phyloP scores from a whole-genome alignment of 2,113 vertebrate genomes.

The Caretta caretta region DNA sequence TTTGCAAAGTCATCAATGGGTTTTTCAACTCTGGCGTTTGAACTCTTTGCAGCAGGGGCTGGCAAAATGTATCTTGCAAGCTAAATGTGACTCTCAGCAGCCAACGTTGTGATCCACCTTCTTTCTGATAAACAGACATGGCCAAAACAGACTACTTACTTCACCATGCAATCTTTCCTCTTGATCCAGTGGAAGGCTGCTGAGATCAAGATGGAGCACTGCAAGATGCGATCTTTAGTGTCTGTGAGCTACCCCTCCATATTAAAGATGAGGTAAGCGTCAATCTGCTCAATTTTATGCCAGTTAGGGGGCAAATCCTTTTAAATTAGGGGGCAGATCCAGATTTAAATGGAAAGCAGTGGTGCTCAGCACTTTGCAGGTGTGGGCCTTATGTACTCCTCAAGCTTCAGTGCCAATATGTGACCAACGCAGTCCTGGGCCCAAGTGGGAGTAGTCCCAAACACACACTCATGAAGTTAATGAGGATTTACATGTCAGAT shows the following conservation, averaged over 20 bases:
- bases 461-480: not conserved
- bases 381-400: fast-evolving
- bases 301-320: fast-evolving
- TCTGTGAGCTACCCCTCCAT: not conserved
- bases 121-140: fast-evolving
- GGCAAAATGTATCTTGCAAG: not conserved
- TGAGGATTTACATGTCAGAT: not conserved
- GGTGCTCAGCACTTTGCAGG: fast-evolving
- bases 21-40: not conserved
- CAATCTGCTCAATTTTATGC: not conserved
- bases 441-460: fast-evolving
- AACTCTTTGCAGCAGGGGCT: not conserved
- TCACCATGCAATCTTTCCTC: fast-evolving
- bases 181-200: not conserved
- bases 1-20: not conserved
- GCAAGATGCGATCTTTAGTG: not conserved
- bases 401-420: not conserved
- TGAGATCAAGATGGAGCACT: not conserved
- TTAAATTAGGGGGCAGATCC: not conserved
- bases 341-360: not conserved
- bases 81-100: not conserved
- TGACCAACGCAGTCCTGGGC: fast-evolving
- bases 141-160: fast-evolving
- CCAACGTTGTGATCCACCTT: not conserved
- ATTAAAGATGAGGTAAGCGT: not conserved